phyloP scores from a whole-genome alignment of 2,888 invertebrate genomes.

The Automeris io region DNA sequence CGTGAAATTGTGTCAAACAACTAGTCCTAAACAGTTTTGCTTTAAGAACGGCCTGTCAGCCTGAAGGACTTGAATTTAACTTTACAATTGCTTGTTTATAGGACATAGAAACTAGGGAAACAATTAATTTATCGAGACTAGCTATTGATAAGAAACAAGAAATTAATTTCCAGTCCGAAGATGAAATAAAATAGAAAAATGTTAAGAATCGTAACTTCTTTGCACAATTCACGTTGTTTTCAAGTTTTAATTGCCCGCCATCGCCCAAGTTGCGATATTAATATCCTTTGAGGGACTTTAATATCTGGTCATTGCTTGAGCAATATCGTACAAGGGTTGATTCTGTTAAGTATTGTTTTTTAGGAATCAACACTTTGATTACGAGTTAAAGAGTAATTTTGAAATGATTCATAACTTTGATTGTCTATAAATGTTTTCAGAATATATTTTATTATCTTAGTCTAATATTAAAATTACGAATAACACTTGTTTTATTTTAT shows the following conservation, averaged over 20 bases:
- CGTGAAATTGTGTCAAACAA: too few relatives aligned
- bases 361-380: neutral
- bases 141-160: neutral
- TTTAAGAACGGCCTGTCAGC: too few relatives aligned
- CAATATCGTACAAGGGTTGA: constrained; percentile 21
- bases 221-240: constrained; percentile 40
- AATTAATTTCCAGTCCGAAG: constrained; percentile 16
- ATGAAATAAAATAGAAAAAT: constrained; percentile 49
- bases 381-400: neutral
- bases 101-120: neutral
- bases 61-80: too few relatives aligned
- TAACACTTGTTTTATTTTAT: too few relatives aligned
- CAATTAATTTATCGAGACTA: neutral
- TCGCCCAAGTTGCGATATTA: constrained; percentile 59
- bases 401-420: too few relatives aligned
- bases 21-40: too few relatives aligned
- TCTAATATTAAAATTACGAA: too few relatives aligned
- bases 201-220: constrained; percentile 46
- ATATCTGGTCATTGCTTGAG: constrained; percentile 37
- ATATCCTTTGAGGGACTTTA: constrained; percentile 49
- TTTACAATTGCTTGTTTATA: neutral
- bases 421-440: too few relatives aligned
- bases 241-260: constrained; percentile 65
- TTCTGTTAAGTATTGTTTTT: constrained; percentile 20
- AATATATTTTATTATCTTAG: too few relatives aligned